Percentiles rank a stretch among this genome's conserved stretches.
phyloP scores from a whole-genome alignment of 1,140 invertebrate species.

The Drosophila varians region DNA sequence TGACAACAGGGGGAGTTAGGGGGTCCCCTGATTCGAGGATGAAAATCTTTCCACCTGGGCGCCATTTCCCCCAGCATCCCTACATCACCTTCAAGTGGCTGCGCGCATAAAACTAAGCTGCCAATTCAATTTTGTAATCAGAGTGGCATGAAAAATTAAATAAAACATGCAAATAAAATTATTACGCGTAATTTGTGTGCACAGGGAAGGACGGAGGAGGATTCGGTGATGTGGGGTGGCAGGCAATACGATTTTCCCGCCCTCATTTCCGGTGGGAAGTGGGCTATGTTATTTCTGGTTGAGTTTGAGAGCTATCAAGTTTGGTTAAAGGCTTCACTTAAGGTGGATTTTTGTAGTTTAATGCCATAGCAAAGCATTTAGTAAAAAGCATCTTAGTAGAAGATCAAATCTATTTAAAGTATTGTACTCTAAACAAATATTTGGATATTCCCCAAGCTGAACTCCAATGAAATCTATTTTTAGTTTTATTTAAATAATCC shows the following conservation, averaged over 20 bases:
- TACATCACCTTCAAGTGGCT: constrained; percentile 43
- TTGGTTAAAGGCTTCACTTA: constrained; percentile 3
- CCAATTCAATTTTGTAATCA: constrained; percentile 81
- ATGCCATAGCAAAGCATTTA: not conserved
- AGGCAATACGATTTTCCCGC: constrained; percentile 17
- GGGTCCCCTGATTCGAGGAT: not conserved
- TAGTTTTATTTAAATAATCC: constrained; percentile 36
- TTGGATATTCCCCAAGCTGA: no score
- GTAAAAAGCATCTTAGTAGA: no score
- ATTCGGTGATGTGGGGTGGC: not conserved
- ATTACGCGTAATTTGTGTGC: constrained; percentile 79
- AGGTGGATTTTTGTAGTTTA: not conserved
- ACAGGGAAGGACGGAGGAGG: constrained; percentile 18
- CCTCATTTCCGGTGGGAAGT: constrained; percentile 8
- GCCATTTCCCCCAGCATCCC: not conserved
- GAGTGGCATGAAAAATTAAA: constrained; percentile 82
- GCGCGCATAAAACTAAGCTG: constrained; percentile 74
- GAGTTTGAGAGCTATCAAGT: constrained; percentile 8
- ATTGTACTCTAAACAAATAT: no score
- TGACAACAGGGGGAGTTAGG: constrained; percentile 56
- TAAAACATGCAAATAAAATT: constrained; percentile 82
- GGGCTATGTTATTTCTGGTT: constrained; percentile 12
- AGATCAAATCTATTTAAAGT: no score
- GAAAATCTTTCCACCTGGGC: constrained; percentile 32
- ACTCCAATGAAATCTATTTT: no score